These are phyloP conservation scores for Orthosia incerta DNA, from an alignment of 2,888 invertebrate genomes.

Conservation along the genomic window DNA sequence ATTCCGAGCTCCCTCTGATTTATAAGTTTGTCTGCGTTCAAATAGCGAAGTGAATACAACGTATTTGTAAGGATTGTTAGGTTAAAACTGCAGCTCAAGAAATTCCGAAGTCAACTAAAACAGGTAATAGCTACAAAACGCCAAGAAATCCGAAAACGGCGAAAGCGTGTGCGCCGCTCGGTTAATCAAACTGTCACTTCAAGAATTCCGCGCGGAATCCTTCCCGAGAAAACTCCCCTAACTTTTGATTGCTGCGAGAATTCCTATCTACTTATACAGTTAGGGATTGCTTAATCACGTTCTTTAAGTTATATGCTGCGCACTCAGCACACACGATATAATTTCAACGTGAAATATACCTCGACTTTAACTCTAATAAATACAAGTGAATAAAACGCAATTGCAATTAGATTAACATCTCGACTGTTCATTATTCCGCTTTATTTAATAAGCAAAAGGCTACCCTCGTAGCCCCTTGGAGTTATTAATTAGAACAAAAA, in stretches of 20 bases:
- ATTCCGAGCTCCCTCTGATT: conserved; percentile 55
- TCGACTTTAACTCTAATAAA: conserved; percentile 46
- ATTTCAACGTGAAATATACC: conserved; percentile 49
- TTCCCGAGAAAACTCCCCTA: conserved; percentile 88
- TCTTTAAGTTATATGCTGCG: conserved; percentile 73
- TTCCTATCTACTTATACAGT: conserved; percentile 86
- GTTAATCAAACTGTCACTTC: conserved; percentile 91
- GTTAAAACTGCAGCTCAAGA: conserved; percentile 66
- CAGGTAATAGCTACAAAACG: conserved; percentile 84
- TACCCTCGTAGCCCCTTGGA: conserved; percentile 79
- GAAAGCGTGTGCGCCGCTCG: conserved; percentile 88
- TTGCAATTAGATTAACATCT: conserved; percentile 80
- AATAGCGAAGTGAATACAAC: conserved; percentile 48
- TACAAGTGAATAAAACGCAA: conserved; percentile 67
- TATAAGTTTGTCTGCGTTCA: conserved; percentile 53
- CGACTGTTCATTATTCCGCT: conserved; percentile 81
- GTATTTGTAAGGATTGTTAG: conserved; percentile 54
- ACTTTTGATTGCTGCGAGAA: conserved; percentile 89
- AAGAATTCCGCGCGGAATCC: conserved; percentile 90
- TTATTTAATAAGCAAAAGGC: conserved; percentile 84
- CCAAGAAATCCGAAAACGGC: conserved; percentile 85
- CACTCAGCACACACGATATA: conserved; percentile 63
- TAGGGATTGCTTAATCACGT: conserved; percentile 87
- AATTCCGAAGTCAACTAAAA: conserved; percentile 79
- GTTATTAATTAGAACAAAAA: conserved; percentile 90